Base-by-base conservation (phyloP, 2,888 invertebrate species). In the Hofmannophila pseudospretella region DNA sequence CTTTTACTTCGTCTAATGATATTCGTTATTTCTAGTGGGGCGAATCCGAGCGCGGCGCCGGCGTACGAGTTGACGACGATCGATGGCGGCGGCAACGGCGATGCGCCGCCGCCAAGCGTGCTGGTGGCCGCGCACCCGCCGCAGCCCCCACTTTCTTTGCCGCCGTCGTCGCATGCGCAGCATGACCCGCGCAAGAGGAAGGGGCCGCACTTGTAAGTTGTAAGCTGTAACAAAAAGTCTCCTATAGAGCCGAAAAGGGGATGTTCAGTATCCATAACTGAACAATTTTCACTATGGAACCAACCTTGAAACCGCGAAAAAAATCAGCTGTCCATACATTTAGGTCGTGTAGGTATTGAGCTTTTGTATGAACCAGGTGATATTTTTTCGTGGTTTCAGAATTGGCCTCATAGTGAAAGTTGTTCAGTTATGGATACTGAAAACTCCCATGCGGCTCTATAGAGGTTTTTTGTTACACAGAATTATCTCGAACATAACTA, bases 181-280 rank as follows among this genome's bases (percentile, higher is more conserved):
- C 57, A 56, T 44, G 66, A 67, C 38, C 51, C 48, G 11, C 58
- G 60, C 50, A 72, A 71, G 53, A 54, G 64, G 42, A 76, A 61
- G 44, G 40, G 29, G 10, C 46, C 58, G 1, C 58, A 58, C 11
- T 69, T 44, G 77, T 78, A 37, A 70, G 74, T 56, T 41, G 27
- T 10, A 25, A 25, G 20, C 7, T 20, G 20, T 20, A 5, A 20
- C 20, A 3, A 5, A 20, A n/a, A n/a, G n/a, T n/a, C n/a, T n/a
- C n/a, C n/a, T n/a, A n/a, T n/a, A n/a, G n/a, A n/a, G n/a, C n/a
- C n/a, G n/a, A n/a, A n/a, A n/a, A n/a, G n/a, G n/a, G n/a, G n/a
- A n/a, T n/a, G n/a, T n/a, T n/a, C n/a, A n/a, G n/a, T n/a, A n/a
- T n/a, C n/a, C n/a, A n/a, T n/a, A n/a, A n/a, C n/a, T n/a, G n/a